Evolutionary conservation across 2,113 vertebrate species (phyloP).

Genomic region (Leucopsar rothschildi): DNA sequence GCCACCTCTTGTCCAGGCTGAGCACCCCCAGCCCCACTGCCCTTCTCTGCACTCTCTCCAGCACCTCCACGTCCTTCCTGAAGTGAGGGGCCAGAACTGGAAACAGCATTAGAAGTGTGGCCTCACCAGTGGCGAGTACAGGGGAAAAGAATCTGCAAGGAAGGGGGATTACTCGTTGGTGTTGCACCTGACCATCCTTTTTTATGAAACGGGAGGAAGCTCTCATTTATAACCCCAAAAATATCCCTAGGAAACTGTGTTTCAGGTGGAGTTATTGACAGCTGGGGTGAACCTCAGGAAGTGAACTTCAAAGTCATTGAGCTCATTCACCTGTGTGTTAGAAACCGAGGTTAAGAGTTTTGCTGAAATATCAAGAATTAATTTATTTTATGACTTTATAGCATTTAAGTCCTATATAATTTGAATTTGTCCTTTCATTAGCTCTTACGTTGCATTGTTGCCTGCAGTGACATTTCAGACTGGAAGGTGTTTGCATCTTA

Average conservation of each 20-base stretch:
- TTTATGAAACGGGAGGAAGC: accelerated
- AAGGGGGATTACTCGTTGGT: accelerated
- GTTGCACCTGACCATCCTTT: too few relatives aligned
- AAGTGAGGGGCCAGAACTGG: neutral
- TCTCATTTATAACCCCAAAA: accelerated
- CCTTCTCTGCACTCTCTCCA: neutral
- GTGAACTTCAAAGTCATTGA: accelerated
- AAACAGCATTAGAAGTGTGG: neutral
- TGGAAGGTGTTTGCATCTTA: neutral
- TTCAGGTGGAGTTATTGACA: accelerated
- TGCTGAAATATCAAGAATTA: too few relatives aligned
- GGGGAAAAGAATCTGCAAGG: too few relatives aligned
- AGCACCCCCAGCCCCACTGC: accelerated
- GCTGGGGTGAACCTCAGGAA: neutral
- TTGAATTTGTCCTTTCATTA: neutral
- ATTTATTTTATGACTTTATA: neutral
- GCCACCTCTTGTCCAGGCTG: neutral
- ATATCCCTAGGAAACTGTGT: accelerated
- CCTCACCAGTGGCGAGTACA: neutral
- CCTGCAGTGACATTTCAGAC: accelerated
- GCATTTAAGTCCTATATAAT: accelerated
- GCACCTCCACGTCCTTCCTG: accelerated
- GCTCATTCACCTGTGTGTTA: neutral
- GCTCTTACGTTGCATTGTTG: accelerated
- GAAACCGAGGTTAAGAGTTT: neutral